Evolutionary conservation across 2,888 invertebrate species (phyloP).

Genomic region (Syritta pipiens): DNA sequence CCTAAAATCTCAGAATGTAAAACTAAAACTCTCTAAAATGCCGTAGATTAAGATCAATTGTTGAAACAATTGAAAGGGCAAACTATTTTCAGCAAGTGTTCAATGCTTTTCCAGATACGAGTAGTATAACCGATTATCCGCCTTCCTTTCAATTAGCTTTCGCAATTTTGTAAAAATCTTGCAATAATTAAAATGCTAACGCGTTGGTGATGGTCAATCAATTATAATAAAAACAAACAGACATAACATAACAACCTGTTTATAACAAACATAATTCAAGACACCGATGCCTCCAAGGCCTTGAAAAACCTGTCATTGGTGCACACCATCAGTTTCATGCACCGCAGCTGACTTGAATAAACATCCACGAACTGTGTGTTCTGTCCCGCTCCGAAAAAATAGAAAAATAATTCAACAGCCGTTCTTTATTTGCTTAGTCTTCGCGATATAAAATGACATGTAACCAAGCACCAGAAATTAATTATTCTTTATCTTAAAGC

Average conservation of each 20-base stretch:
- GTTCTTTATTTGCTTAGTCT: not conserved
- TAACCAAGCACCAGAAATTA: constrained; percentile 21
- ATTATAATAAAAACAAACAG: not conserved
- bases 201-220: not conserved
- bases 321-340: too few species aligned
- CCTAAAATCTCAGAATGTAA: too few species aligned
- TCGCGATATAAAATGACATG: constrained; percentile 1
- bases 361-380: not conserved
- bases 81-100: too few species aligned
- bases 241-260: too few species aligned
- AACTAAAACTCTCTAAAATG: too few species aligned
- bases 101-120: too few species aligned
- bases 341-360: not conserved
- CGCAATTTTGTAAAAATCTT: not conserved
- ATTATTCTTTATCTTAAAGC: not conserved
- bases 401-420: not conserved
- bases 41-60: too few species aligned
- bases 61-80: too few species aligned
- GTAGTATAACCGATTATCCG: not conserved
- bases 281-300: too few species aligned
- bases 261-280: too few species aligned
- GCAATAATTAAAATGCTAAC: not conserved
- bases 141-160: constrained; percentile 7
- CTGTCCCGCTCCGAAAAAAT: not conserved
- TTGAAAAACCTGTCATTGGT: too few species aligned